A percentile compares a stretch with the other conserved stretches of the same genome.
phyloP scores from a whole-genome alignment of 2,797 vertebrate genomes.

The Lepus oiostolus region DNA sequence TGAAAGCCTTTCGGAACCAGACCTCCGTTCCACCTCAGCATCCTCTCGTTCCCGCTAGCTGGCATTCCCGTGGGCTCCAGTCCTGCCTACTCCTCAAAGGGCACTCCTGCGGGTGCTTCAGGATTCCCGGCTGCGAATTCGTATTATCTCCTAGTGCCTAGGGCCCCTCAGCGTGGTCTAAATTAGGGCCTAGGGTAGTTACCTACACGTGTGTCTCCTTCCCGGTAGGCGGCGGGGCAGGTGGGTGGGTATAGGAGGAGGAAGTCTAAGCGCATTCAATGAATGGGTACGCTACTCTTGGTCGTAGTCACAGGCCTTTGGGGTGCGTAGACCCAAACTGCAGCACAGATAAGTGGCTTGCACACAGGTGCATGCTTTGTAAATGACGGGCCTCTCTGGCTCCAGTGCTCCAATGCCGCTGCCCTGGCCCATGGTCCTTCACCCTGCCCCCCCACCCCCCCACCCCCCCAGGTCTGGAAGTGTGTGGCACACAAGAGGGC shows the following conservation, averaged over 20 bases:
- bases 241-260: background rate
- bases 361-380: background rate
- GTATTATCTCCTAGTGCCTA: background rate
- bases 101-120: background rate
- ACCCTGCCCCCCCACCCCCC: background rate
- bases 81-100: background rate
- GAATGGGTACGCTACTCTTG: background rate
- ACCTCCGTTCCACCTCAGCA: background rate
- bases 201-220: background rate
- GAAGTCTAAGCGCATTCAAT: background rate
- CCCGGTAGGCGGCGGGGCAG: background rate
- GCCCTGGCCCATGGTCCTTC: background rate
- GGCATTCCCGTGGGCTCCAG: background rate
- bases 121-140: conserved; percentile 2
- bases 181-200: background rate
- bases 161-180: background rate
- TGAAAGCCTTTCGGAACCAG: background rate
- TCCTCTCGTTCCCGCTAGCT: background rate
- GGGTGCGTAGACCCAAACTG: background rate
- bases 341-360: background rate
- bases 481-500: background rate
- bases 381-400: background rate
- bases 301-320: background rate
- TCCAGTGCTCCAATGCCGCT: background rate
- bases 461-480: background rate